These are phyloP conservation scores for Tarsius wallacei DNA, from an alignment of 2,797 vertebrate genomes.

Conservation along the genomic window DNA sequence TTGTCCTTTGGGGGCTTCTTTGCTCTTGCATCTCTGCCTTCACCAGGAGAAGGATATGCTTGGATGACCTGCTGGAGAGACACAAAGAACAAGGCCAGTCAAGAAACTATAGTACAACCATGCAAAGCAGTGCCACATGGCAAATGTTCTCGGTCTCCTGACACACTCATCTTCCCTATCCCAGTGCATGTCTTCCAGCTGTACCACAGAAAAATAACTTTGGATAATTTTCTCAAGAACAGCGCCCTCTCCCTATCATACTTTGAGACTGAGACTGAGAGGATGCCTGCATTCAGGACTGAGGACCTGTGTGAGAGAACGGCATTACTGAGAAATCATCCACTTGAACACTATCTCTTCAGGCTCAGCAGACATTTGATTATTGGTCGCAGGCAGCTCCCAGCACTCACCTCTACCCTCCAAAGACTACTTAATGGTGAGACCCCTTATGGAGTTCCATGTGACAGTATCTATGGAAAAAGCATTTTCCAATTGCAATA, in stretches of 20 bases:
- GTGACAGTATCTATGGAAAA: background rate
- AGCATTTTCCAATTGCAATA: slow-evolving; percentile 34
- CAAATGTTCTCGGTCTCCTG: too few species aligned
- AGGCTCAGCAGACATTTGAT: background rate
- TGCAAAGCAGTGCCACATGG: background rate
- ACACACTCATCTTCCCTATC: background rate
- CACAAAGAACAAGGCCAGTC: background rate
- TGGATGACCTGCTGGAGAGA: background rate
- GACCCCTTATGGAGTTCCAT: background rate
- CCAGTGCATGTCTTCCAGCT: background rate
- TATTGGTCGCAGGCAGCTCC: too few species aligned
- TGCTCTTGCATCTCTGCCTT: background rate
- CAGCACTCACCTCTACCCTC: background rate
- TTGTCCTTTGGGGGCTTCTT: background rate
- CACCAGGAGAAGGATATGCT: background rate
- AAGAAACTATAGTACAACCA: background rate
- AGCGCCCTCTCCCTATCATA: background rate
- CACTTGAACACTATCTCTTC: background rate
- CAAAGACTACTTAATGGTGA: background rate
- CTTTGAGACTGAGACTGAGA: background rate
- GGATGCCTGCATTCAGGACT: background rate
- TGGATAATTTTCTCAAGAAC: background rate
- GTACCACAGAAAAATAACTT: background rate
- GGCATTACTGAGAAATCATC: background rate
- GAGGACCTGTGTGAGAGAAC: background rate